Percentiles rank a stretch among this genome's conserved stretches.
phyloP scores from a whole-genome alignment of 2,113 vertebrate genomes.

The Tyto alba region DNA sequence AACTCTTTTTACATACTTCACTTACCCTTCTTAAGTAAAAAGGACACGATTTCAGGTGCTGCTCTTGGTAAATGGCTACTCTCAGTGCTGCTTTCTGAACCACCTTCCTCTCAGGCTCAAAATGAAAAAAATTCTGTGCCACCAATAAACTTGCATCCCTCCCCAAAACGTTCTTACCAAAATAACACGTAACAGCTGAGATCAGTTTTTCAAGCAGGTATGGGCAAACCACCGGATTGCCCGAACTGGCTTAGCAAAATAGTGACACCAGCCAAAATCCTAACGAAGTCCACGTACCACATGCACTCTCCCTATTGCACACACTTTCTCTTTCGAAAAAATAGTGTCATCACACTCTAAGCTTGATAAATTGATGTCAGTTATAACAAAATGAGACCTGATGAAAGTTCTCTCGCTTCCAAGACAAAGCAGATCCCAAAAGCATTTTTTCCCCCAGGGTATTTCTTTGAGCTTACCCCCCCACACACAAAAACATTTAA shows the following conservation, averaged over 20 bases:
- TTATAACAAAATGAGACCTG: not conserved
- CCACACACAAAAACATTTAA: not conserved
- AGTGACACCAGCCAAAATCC: not conserved
- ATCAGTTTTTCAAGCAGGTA: not conserved
- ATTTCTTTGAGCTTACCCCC: not conserved
- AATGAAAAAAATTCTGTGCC: not conserved
- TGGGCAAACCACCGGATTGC: not conserved
- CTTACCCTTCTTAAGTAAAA: not conserved
- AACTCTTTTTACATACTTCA: not conserved
- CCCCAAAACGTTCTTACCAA: not conserved
- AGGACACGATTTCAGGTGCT: not conserved
- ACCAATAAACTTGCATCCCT: not conserved
- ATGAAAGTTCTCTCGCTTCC: not conserved
- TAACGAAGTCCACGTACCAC: accelerated
- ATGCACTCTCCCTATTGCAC: accelerated
- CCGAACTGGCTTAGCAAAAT: not conserved
- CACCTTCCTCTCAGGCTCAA: not conserved
- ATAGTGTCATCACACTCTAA: not conserved
- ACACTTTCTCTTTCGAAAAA: too few species aligned
- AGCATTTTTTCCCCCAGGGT: not conserved
- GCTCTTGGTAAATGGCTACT: not conserved
- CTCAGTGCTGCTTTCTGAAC: not conserved
- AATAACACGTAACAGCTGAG: accelerated
- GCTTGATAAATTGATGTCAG: not conserved
- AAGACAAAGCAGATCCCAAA: not conserved